Conservation (phyloP, 1,140 invertebrate genomes). For the Pseudomyrmex dendroicus region DNA sequence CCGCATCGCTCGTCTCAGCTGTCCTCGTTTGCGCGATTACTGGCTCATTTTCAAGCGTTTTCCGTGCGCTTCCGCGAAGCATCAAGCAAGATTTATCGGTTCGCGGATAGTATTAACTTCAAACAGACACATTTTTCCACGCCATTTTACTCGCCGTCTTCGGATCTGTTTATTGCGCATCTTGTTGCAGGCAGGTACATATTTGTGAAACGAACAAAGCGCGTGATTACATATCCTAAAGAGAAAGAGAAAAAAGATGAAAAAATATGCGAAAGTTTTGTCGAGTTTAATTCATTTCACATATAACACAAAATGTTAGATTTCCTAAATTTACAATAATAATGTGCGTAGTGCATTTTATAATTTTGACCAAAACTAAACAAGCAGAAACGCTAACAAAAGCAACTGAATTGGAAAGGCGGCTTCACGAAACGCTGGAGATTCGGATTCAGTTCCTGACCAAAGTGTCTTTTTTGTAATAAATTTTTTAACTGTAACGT, state of each 20-base stretch:
- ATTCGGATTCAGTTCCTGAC: no score
- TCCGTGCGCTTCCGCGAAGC: constrained; percentile 63
- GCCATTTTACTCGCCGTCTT: background rate
- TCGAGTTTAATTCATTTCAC: background rate
- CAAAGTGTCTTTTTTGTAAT: no score
- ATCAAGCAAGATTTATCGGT: constrained; percentile 65
- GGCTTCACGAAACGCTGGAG: no score
- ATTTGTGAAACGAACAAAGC: background rate
- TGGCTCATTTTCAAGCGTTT: constrained; percentile 71
- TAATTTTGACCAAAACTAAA: no score
- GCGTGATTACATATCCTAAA: background rate
- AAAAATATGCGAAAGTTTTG: constrained; percentile 1
- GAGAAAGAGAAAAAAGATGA: background rate
- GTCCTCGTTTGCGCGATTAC: constrained; percentile 67
- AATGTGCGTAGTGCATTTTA: no score
- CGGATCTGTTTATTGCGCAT: constrained; percentile 8
- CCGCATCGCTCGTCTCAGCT: constrained; percentile 65
- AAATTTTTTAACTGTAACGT: no score
- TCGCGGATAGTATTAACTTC: constrained; percentile 62
- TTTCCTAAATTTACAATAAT: background rate
- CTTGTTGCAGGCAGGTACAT: background rate
- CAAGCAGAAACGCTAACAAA: no score
- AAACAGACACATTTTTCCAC: constrained; percentile 58
- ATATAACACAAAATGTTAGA: background rate
- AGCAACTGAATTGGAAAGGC: no score